phyloP scores from a whole-genome alignment of 1,140 invertebrate species.

The Eciton burchellii region DNA sequence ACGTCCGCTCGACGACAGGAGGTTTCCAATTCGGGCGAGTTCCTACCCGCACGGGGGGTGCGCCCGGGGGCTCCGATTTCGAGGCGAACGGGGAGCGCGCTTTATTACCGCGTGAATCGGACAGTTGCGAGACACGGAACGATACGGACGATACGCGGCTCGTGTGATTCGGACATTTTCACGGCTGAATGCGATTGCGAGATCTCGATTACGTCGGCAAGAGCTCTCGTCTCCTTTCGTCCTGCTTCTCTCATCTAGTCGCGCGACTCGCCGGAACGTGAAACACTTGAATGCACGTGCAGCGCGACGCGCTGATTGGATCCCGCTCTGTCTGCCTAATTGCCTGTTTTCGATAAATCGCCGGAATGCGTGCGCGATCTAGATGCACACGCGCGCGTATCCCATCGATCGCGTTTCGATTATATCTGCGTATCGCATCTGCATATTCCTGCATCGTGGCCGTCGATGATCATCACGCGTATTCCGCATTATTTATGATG shows the following conservation, averaged over 20 bases:
- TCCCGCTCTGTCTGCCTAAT: neutral
- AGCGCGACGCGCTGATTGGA: neutral
- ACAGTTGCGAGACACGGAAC: slow-evolving; percentile 12
- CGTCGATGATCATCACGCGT: too few relatives aligned
- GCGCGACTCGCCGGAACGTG: neutral
- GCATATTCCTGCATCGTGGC: too few relatives aligned
- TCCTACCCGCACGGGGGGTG: neutral
- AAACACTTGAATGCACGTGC: slow-evolving; percentile 35
- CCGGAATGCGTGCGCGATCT: too few relatives aligned
- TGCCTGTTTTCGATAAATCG: neutral
- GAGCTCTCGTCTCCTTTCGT: slow-evolving; percentile 20
- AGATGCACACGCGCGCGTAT: too few relatives aligned
- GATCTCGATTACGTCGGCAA: slow-evolving; percentile 32
- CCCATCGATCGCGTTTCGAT: too few relatives aligned
- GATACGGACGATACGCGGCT: slow-evolving; percentile 22
- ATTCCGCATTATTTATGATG: too few relatives aligned
- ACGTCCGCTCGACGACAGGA: neutral
- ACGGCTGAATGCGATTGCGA: slow-evolving; percentile 24
- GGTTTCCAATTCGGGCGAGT: slow-evolving; percentile 5
- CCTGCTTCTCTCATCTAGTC: neutral
- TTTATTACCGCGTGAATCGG: slow-evolving; percentile 15
- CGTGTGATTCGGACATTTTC: slow-evolving; percentile 59
- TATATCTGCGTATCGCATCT: too few relatives aligned
- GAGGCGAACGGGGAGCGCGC: neutral
- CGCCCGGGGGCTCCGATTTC: neutral